phyloP scores from a whole-genome alignment of 1,140 invertebrate species.

The Aleiodes sp. region DNA sequence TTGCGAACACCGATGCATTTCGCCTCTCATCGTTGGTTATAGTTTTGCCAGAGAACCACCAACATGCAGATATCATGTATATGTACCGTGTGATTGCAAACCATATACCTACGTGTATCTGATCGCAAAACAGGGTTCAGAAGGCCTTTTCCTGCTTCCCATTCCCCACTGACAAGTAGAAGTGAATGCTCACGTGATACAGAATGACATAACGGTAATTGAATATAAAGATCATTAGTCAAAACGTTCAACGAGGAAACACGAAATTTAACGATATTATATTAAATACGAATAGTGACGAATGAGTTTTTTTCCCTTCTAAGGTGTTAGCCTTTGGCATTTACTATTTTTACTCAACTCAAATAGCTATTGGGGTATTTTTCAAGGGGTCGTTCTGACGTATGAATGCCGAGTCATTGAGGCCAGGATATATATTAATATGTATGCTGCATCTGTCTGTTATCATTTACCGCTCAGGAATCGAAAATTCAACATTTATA shows the following conservation, averaged over 20 bases:
- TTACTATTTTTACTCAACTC: background rate
- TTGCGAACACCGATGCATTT: constrained; percentile 9
- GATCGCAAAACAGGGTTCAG: background rate
- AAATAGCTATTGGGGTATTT: background rate
- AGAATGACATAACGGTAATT: constrained; percentile 5
- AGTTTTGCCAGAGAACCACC: background rate
- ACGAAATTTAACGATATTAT: constrained; percentile 7
- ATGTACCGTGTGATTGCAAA: background rate
- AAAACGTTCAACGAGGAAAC: constrained; percentile 5
- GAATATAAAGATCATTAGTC: constrained; percentile 22
- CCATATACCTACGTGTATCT: background rate
- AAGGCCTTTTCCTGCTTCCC: too few relatives aligned
- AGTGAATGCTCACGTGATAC: background rate
- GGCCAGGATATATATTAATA: constrained; percentile 16
- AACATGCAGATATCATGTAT: constrained; percentile 8
- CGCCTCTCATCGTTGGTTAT: constrained; percentile 1
- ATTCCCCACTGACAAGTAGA: background rate
- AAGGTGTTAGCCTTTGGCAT: background rate
- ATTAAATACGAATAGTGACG: constrained; percentile 24
- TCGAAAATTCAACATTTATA: background rate
- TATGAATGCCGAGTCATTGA: constrained; percentile 21
- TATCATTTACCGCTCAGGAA: constrained; percentile 31
- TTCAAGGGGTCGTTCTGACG: background rate
- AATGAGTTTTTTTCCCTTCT: constrained; percentile 10
- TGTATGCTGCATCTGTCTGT: constrained; percentile 26